Percentiles rank a stretch among this genome's conserved stretches.
These are phyloP conservation scores for Drosophila aff. DNA, from an alignment of 1,140 invertebrate genomes.

Conservation along the genomic window DNA sequence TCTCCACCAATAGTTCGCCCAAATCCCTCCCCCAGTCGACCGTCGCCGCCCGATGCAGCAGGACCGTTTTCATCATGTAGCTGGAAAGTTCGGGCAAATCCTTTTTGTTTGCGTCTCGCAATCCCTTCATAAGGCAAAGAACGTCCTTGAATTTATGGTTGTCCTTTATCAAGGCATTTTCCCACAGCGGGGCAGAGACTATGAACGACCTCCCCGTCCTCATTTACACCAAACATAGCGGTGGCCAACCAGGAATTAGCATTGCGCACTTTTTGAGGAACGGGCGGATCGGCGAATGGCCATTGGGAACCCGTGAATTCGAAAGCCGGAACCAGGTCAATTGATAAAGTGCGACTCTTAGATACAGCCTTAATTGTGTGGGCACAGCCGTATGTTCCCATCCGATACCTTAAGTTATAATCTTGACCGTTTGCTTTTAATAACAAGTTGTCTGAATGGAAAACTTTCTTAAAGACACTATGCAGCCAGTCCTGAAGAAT, in stretches of 20 bases:
- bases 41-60: conserved; percentile 12
- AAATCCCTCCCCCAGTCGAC: neutral
- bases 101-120: conserved; percentile 17
- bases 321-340: conserved; percentile 31
- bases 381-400: conserved; percentile 17
- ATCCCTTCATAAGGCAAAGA: conserved; percentile 38
- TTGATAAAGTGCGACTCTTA: neutral
- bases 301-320: neutral
- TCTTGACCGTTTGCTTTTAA: too few relatives aligned
- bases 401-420: conserved; percentile 6
- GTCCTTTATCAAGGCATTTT: conserved; percentile 26
- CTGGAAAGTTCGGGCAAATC: conserved; percentile 29
- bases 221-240: conserved; percentile 3
- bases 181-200: conserved; percentile 36
- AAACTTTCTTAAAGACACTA: conserved; percentile 3
- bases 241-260: conserved; percentile 16
- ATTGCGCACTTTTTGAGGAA: neutral
- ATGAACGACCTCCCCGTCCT: neutral
- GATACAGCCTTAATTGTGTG: conserved; percentile 27
- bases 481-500: conserved; percentile 22
- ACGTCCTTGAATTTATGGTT: conserved; percentile 32
- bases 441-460: neutral
- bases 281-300: conserved; percentile 1
- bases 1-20: conserved; percentile 1
- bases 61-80: conserved; percentile 47